These are phyloP conservation scores for Desmophyllum pertusum DNA, from an alignment of 92 coral and sea anemone species.

Conservation along the genomic window DNA sequence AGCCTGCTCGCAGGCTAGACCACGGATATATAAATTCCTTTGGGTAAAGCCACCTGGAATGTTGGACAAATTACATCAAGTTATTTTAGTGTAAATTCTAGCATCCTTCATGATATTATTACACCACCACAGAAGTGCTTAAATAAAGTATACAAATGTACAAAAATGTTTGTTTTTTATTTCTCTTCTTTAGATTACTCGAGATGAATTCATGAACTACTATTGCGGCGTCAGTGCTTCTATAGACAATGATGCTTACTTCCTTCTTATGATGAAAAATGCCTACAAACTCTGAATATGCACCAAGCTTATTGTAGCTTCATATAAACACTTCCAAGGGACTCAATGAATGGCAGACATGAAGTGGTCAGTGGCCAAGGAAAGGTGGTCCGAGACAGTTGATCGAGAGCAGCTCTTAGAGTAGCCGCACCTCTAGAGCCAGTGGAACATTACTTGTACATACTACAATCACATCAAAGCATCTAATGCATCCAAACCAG, in stretches of 20 bases:
- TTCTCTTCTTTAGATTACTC: constrained; percentile 73
- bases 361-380: too few relatives aligned
- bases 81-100: too few relatives aligned
- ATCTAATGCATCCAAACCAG: neutral
- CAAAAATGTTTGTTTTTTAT: neutral
- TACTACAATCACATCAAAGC: neutral
- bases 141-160: neutral
- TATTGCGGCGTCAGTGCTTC: constrained; percentile 97
- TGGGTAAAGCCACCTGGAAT: too few relatives aligned
- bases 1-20: too few relatives aligned
- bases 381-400: neutral
- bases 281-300: constrained; percentile 79
- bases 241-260: constrained; percentile 93
- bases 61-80: too few relatives aligned
- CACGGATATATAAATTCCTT: too few relatives aligned
- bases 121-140: too few relatives aligned
- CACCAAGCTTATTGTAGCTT: neutral
- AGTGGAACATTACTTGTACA: neutral
- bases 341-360: too few relatives aligned
- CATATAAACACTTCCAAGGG: too few relatives aligned
- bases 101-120: too few relatives aligned
- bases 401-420: neutral
- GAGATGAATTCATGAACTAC: constrained; percentile 91
- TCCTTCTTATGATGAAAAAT: constrained; percentile 93
- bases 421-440: neutral